Conservation (phyloP, 2,797 vertebrate species). For the Scomberomorus guttatus region DNA sequence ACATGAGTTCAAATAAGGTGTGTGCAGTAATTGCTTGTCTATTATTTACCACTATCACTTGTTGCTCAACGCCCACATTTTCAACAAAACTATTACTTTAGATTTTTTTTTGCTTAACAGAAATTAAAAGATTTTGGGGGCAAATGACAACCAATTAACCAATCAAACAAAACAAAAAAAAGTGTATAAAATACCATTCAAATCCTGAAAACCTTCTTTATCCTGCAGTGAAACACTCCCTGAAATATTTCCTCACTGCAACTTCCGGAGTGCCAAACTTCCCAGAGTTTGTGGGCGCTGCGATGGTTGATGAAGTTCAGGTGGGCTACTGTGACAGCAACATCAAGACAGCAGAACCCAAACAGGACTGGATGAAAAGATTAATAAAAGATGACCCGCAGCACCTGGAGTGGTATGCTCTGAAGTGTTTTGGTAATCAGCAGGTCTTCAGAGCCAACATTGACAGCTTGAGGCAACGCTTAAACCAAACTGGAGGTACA, state of each 20-base stretch:
- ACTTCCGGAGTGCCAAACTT: slow-evolving; percentile 38
- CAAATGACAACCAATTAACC: no score
- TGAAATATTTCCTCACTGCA: slow-evolving; percentile 41
- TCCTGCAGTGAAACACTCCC: slow-evolving; percentile 47
- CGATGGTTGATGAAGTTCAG: slow-evolving; percentile 7
- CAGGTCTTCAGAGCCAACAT: slow-evolving; percentile 39
- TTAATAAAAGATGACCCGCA: background rate
- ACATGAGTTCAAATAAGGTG: no score
- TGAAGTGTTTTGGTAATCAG: background rate
- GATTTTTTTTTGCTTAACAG: no score
- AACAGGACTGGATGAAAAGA: slow-evolving; percentile 48
- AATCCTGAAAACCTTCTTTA: background rate
- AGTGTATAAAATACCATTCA: background rate
- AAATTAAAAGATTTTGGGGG: no score
- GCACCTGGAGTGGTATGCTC: slow-evolving; percentile 40
- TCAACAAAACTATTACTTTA: no score
- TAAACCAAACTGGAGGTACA: slow-evolving; percentile 65
- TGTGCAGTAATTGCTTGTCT: no score
- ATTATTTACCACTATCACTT: no score
- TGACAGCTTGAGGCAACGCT: slow-evolving; percentile 5
- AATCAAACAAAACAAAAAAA: background rate
- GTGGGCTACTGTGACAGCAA: slow-evolving; percentile 47
- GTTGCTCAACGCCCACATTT: no score
- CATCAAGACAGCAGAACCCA: slow-evolving; percentile 24
- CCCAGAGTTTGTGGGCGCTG: slow-evolving; percentile 44